Conservation (phyloP, 2,113 vertebrate species). For the Trichechus manatus region DNA sequence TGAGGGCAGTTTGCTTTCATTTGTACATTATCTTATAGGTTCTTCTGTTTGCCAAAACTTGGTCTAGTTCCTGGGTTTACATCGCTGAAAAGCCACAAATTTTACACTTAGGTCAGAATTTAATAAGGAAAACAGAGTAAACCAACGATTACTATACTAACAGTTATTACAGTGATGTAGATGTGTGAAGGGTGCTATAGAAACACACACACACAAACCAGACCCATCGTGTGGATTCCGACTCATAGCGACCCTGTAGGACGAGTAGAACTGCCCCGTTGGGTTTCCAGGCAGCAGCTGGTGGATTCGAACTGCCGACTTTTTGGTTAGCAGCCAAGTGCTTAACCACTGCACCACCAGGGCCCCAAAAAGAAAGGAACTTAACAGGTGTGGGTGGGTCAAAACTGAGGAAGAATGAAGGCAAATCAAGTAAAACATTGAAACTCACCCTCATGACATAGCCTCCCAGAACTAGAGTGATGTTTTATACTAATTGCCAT, state of each 20-base stretch:
- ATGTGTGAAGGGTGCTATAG: too few species aligned
- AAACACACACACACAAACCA: too few species aligned
- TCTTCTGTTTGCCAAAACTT: neutral
- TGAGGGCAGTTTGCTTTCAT: neutral
- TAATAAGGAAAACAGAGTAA: neutral
- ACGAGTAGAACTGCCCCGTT: too few species aligned
- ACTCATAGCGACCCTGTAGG: too few species aligned
- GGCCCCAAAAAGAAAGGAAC: neutral
- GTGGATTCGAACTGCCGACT: too few species aligned
- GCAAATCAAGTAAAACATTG: neutral
- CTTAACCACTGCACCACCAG: too few species aligned
- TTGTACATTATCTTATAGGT: neutral
- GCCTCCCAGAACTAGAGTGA: neutral
- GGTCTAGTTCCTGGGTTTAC: neutral
- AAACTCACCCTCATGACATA: neutral
- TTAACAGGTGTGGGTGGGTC: neutral
- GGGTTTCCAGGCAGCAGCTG: too few species aligned
- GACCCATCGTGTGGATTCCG: too few species aligned
- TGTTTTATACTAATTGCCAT: conserved; percentile 6
- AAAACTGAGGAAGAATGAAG: neutral
- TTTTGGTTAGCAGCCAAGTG: too few species aligned
- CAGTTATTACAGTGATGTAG: neutral
- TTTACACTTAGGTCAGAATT: neutral
- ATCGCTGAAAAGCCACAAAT: conserved; percentile 34
- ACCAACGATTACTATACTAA: neutral